Conservation (phyloP, 53 echinoderm and acorn worm species). For the Arbacia lixula region DNA sequence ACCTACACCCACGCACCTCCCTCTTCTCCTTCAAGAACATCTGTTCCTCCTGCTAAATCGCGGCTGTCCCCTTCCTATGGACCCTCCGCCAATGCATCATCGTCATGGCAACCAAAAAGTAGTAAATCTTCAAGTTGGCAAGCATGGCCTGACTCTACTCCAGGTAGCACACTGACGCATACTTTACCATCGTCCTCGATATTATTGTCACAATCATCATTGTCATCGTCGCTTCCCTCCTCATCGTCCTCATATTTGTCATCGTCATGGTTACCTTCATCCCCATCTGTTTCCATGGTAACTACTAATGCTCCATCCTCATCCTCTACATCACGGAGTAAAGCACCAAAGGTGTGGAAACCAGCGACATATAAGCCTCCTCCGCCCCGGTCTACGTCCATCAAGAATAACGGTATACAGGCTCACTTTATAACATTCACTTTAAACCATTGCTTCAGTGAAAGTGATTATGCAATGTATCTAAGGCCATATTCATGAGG, state of each 20-base stretch:
- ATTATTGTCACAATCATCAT: background rate
- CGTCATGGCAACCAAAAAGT: constrained; percentile 48
- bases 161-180: constrained; percentile 16
- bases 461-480: too few species aligned
- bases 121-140: background rate
- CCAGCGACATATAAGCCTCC: constrained; percentile 47
- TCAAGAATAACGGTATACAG: constrained; percentile 38
- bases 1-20: constrained; percentile 21
- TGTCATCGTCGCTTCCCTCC: background rate
- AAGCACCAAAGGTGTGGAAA: constrained; percentile 30
- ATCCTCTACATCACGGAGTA: background rate
- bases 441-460: too few species aligned
- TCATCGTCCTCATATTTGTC: background rate
- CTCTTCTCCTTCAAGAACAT: background rate
- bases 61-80: constrained; percentile 12
- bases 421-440: background rate
- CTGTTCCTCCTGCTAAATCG: constrained; percentile 2
- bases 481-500: too few species aligned
- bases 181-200: background rate
- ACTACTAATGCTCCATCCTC: background rate
- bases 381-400: constrained; percentile 21
- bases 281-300: background rate
- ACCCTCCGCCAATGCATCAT: constrained; percentile 1
- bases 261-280: background rate
- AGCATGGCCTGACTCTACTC: background rate